Evolutionary conservation across 2,888 invertebrate species (phyloP), one percentile per base, ranked within the genome.

Genomic region (Lamproptera curius): DNA sequence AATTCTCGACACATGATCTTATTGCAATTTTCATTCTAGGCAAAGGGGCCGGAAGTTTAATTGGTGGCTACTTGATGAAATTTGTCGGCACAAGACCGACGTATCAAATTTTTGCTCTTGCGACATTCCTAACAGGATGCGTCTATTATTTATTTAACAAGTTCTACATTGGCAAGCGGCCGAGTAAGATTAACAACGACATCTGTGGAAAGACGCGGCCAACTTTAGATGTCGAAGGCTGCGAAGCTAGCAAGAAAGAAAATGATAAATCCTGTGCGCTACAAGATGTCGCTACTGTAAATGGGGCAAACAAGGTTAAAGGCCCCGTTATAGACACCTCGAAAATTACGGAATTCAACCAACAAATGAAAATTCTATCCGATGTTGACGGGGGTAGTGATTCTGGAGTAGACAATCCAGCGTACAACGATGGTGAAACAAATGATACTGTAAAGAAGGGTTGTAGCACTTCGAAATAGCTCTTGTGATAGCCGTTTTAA

Each of bases 61-160:
- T 93, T 42, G 94, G 94, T 10, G 94, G 94, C 9, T 93, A 92
- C 67, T 72, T 93, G 45, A 94, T 94, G 89, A 92, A 93, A 66
- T 89, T 87, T 54, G 89, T 92, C 57, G 94, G 94, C 6, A 92
- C 93, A 3, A 84, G 94, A 44, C 88, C 90, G 0, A 94, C 94
- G 0, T 94, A 93, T 66, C 91, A 91, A 67, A 89, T 93, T 56
- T 94, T 94, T 65, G 81, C 94, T 0, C 86, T 88, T 1, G 85
- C 90, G 1, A 90, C 91, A 0, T 78, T 91, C 14, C 64, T 92
- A 15, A 91, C 92, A 4, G 93, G 93, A 26, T 76, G 92, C 56
- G 73, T 92, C 39, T 94, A 94, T 73, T 91, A 90, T 61, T 70
- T 91, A 10, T 92, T 94, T 70, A 93, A 94, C 69, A 81, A 88